phyloP scores from a whole-genome alignment of 2,797 vertebrate genomes.

The Yasuhikotakia modesta region DNA sequence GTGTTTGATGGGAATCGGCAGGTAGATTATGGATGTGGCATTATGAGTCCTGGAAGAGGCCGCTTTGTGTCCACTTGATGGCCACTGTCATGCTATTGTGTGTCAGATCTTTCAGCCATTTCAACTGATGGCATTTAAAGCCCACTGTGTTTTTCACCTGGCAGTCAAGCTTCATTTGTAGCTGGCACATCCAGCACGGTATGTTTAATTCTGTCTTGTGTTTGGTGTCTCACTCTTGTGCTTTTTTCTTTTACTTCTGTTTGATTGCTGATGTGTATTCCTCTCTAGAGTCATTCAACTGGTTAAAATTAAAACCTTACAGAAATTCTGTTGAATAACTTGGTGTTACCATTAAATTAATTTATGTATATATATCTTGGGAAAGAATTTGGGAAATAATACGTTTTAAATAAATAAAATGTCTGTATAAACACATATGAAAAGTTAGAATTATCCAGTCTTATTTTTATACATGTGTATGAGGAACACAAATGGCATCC shows the following conservation, averaged over 20 bases:
- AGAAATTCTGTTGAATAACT: too few species aligned
- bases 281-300: not conserved
- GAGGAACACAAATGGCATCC: not conserved
- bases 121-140: slow-evolving; percentile 55
- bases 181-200: slow-evolving; percentile 16
- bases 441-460: not conserved
- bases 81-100: slow-evolving; percentile 38
- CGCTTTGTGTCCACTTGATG: slow-evolving; percentile 43
- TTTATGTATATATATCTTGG: not conserved
- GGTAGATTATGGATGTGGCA: slow-evolving; percentile 70
- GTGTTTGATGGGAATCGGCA: slow-evolving; percentile 71
- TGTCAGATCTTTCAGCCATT: slow-evolving; percentile 47
- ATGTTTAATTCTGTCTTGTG: slow-evolving; percentile 4
- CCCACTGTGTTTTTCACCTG: slow-evolving; percentile 57
- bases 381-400: too few species aligned
- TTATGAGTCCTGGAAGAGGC: slow-evolving; percentile 61
- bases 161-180: slow-evolving; percentile 58
- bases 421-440: not conserved
- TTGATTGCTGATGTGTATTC: not conserved
- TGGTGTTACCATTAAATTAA: not conserved
- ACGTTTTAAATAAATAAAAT: too few species aligned
- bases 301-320: too few species aligned
- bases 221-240: not conserved
- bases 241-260: not conserved
- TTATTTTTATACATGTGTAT: not conserved